These are phyloP conservation scores for Elymnias hypermnestra DNA, from an alignment of 1,140 invertebrate species.

Conservation along the genomic window DNA sequence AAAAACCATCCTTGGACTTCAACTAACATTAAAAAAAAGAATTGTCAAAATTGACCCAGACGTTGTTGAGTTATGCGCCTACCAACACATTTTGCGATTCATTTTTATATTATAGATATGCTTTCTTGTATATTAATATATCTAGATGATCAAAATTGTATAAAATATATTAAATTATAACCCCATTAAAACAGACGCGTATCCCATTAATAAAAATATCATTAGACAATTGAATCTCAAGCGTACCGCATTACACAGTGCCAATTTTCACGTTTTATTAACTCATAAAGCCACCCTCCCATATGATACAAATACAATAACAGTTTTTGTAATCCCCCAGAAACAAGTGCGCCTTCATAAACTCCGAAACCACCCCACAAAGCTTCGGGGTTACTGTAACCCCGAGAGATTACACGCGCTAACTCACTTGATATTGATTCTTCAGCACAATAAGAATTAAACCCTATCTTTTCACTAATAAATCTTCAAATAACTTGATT, in stretches of 20 bases:
- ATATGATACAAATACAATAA: conserved; percentile 42
- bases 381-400: conserved; percentile 49
- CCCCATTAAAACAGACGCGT: conserved; percentile 7
- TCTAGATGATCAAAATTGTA: too few relatives aligned
- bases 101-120: too few relatives aligned
- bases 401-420: conserved; percentile 52
- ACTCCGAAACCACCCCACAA: conserved; percentile 58
- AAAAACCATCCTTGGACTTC: too few relatives aligned
- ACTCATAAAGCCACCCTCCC: conserved; percentile 51
- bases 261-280: conserved; percentile 63
- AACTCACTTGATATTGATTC: conserved; percentile 51
- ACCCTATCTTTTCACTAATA: too few relatives aligned
- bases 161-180: conserved; percentile 5
- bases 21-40: too few relatives aligned
- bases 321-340: conserved; percentile 61
- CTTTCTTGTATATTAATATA: too few relatives aligned
- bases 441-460: conserved; percentile 12
- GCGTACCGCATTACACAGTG: conserved; percentile 32
- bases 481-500: too few relatives aligned
- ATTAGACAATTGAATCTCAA: conserved; percentile 22
- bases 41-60: too few relatives aligned
- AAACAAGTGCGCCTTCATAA: conserved; percentile 65
- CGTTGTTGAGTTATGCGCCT: too few relatives aligned
- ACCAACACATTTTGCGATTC: too few relatives aligned
- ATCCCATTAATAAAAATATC: conserved; percentile 22